phyloP scores from a whole-genome alignment of 1,140 invertebrate genomes.

The Drosophila athabasca region DNA sequence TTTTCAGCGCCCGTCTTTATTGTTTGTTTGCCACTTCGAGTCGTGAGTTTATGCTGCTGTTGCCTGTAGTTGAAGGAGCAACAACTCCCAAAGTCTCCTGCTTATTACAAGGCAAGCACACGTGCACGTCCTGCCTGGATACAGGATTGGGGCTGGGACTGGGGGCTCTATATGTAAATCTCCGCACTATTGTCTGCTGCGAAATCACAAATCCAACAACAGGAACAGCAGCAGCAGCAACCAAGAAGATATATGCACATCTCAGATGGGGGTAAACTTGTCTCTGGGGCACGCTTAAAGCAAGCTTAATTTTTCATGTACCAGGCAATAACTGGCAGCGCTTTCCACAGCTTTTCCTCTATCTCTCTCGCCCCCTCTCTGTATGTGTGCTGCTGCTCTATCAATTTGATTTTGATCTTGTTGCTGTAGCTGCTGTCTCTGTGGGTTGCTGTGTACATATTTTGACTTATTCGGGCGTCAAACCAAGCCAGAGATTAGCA shows the following conservation, averaged over 20 bases:
- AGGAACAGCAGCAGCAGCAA: neutral
- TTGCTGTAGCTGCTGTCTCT: slow-evolving; percentile 9
- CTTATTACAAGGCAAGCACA: slow-evolving; percentile 68
- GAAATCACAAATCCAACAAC: slow-evolving; percentile 36
- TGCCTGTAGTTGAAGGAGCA: slow-evolving; percentile 14
- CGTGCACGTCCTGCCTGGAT: slow-evolving; percentile 31
- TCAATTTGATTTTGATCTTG: slow-evolving; percentile 50
- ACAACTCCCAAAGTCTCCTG: slow-evolving; percentile 72
- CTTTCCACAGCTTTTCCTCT: slow-evolving; percentile 27
- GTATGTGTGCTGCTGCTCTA: slow-evolving; percentile 10
- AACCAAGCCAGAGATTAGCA: slow-evolving; percentile 34
- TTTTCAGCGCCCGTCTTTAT: slow-evolving; percentile 60
- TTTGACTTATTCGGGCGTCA: slow-evolving; percentile 41
- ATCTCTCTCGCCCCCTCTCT: neutral
- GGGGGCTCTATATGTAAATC: slow-evolving; percentile 56
- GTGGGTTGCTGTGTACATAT: slow-evolving; percentile 37
- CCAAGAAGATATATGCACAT: slow-evolving; percentile 31
- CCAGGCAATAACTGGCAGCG: slow-evolving; percentile 54
- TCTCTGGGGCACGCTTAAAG: slow-evolving; percentile 65
- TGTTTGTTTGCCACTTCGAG: slow-evolving; percentile 56
- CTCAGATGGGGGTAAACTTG: slow-evolving; percentile 26
- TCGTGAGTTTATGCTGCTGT: slow-evolving; percentile 13
- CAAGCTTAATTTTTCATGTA: slow-evolving; percentile 75
- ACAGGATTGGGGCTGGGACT: neutral
- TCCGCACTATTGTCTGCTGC: slow-evolving; percentile 63